A percentile compares a stretch with the other conserved stretches of the same genome.
phyloP scores from a whole-genome alignment of 92 coral and sea anemone genomes.

The Palythoa heliodiscus region DNA sequence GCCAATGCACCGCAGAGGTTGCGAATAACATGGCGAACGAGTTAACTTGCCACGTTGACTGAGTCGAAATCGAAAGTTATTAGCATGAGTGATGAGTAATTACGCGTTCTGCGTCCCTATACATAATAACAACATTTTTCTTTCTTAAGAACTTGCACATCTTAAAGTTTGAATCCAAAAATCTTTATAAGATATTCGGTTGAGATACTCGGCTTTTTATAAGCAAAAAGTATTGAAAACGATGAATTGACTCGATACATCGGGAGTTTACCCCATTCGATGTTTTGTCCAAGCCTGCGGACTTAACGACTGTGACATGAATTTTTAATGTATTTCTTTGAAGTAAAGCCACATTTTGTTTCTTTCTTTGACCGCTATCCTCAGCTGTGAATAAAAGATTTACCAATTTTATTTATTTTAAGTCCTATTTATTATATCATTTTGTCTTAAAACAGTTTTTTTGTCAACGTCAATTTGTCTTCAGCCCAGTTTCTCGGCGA shows the following conservation, averaged over 20 bases:
- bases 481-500: not conserved
- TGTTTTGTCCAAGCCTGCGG: constrained; percentile 28
- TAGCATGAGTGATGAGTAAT: constrained; percentile 21
- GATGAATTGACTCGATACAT: not conserved
- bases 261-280: not conserved
- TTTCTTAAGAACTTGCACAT: not conserved
- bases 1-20: not conserved
- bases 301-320: constrained; percentile 22
- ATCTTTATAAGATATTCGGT: not conserved
- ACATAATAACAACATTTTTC: not conserved
- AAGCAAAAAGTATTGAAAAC: not conserved
- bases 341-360: not conserved
- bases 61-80: constrained; percentile 6
- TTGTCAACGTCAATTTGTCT: not conserved
- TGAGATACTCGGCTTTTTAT: not conserved
- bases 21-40: not conserved
- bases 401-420: not conserved
- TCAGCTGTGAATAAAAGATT: not conserved
- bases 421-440: not conserved
- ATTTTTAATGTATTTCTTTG: constrained; percentile 31
- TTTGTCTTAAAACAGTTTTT: not conserved
- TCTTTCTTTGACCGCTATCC: not conserved
- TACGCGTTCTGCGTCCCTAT: constrained; percentile 16
- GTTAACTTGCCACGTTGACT: constrained; percentile 34
- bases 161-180: not conserved